Evolutionary conservation across 2,113 vertebrate genomes (phyloP).

Genomic region (Anguilla rostrata): DNA sequence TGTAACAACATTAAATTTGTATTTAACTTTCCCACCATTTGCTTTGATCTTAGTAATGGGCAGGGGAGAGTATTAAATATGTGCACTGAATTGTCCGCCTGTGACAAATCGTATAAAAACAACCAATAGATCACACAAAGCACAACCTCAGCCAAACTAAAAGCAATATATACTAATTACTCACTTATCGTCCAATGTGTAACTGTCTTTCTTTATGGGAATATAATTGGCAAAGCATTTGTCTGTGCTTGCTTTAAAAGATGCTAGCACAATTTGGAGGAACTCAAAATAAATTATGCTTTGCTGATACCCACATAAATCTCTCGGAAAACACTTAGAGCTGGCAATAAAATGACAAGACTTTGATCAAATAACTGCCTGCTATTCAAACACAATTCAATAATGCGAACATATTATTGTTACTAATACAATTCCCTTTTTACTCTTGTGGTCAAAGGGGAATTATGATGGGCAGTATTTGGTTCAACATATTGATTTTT

Average conservation of each 20-base stretch:
- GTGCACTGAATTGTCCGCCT: conserved; percentile 13
- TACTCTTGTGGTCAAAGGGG: background rate
- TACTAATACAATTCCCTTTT: background rate
- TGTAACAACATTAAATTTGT: background rate
- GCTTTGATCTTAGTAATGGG: background rate
- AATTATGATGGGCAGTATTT: background rate
- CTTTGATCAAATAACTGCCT: conserved; percentile 22
- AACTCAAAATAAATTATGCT: conserved; percentile 61
- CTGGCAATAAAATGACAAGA: background rate
- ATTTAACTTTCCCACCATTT: background rate
- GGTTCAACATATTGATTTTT: background rate
- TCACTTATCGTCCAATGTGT: conserved; percentile 56
- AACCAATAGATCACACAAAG: conserved; percentile 44
- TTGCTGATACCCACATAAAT: conserved; percentile 61
- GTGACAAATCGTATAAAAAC: conserved; percentile 37
- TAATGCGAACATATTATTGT: background rate
- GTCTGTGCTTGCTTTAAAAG: conserved; percentile 49
- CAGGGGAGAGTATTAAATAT: background rate
- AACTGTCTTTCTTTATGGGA: conserved; percentile 49
- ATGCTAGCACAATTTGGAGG: conserved; percentile 55
- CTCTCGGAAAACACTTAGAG: conserved; percentile 44
- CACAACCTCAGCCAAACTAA: conserved; percentile 40
- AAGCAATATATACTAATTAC: conserved; percentile 64
- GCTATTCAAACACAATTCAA: background rate
- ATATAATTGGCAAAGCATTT: conserved; percentile 50